A percentile compares a stretch with the other conserved stretches of the same genome.
Evolutionary conservation across 2,113 vertebrate species (phyloP).

Genomic region (human (Homo sapiens)): GRCh38 chr5:123916501-123917000

Average conservation of each 20-base stretch:
- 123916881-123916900: constrained; percentile 84
- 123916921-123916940: constrained; percentile 89
- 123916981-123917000: constrained; percentile 84
- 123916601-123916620: constrained; percentile 77
- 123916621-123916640: constrained; percentile 86
- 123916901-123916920: constrained; percentile 87
- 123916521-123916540: constrained; percentile 52
- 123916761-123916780: constrained; percentile 83
- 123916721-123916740: constrained; percentile 69
- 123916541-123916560: constrained; percentile 64
- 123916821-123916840: constrained; percentile 84
- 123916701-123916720: constrained; percentile 84
- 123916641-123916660: constrained; percentile 80
- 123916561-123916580: constrained; percentile 62
- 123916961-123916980: constrained; percentile 88
- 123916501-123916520: constrained; percentile 57
- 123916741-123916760: constrained; percentile 69
- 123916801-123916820: constrained; percentile 69
- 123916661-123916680: constrained; percentile 72
- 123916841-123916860: constrained; percentile 82
- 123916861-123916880: constrained; percentile 80
- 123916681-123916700: constrained; percentile 81
- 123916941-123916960: constrained; percentile 89
- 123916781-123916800: constrained; percentile 81
- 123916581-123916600: constrained; percentile 78